phyloP scores from a whole-genome alignment of 2,888 invertebrate genomes.

The Zhengitettix transpicula region DNA sequence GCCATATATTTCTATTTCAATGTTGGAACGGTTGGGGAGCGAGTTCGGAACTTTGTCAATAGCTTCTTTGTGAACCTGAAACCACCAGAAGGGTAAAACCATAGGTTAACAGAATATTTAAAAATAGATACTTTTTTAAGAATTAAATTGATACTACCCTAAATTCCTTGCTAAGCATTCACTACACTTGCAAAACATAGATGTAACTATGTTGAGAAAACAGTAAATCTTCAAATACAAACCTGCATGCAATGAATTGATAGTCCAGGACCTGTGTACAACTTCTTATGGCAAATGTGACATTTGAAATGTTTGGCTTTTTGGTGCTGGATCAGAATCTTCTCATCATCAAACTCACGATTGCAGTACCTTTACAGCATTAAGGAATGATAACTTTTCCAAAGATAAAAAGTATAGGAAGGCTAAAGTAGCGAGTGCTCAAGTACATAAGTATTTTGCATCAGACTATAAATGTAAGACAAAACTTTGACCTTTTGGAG shows the following conservation, averaged over 20 bases:
- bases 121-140: neutral
- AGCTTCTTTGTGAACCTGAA: constrained; percentile 94
- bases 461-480: no score
- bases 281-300: constrained; percentile 97
- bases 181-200: neutral
- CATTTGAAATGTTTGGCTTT: constrained; percentile 99
- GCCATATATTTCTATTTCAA: constrained; percentile 99
- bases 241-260: constrained; percentile 99
- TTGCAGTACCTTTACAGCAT: constrained; percentile 83
- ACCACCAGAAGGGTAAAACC: neutral
- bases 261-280: constrained; percentile 94
- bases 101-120: neutral
- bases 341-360: constrained; percentile 99
- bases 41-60: constrained; percentile 99
- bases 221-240: constrained; percentile 12
- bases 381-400: constrained; percentile 9
- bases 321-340: constrained; percentile 98
- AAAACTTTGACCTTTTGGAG: no score
- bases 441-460: neutral
- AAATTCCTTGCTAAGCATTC: neutral
- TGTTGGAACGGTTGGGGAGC: constrained; percentile 90
- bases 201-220: no score
- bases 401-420: constrained; percentile 9
- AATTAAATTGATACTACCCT: no score
- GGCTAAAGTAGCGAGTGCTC: constrained; percentile 17